Conservation (phyloP, 1,140 invertebrate genomes). For the Onthophagus taurus region DNA sequence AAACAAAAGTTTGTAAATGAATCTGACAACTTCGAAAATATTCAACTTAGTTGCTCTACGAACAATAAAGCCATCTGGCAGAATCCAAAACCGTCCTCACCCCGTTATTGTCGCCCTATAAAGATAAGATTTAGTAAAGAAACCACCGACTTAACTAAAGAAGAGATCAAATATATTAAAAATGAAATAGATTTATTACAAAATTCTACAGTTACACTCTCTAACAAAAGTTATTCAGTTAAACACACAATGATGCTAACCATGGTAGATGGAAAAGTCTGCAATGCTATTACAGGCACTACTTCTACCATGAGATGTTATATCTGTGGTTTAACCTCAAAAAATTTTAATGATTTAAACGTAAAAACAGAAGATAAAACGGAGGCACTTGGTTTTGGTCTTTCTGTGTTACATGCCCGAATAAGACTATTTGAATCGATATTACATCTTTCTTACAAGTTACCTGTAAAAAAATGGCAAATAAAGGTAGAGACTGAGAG, state of each 20-base stretch:
- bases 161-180: no score
- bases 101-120: no score
- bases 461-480: constrained; percentile 26
- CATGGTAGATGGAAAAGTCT: constrained; percentile 38
- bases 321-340: constrained; percentile 30
- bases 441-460: constrained; percentile 22
- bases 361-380: constrained; percentile 18
- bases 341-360: constrained; percentile 31
- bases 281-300: constrained; percentile 33
- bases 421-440: constrained; percentile 24
- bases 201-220: no score
- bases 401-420: constrained; percentile 21
- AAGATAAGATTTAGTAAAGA: no score
- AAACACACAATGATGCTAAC: constrained; percentile 30
- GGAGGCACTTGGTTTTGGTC: constrained; percentile 19
- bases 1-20: no score
- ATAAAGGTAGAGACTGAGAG: constrained; percentile 14
- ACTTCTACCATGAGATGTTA: constrained; percentile 32
- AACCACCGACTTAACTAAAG: no score
- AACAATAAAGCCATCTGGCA: no score
- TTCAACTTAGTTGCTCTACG: no score
- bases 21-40: no score
- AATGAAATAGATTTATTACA: no score
- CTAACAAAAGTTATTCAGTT: no score
- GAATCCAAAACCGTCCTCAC: no score